These are phyloP conservation scores for Patagioenas fasciata DNA, from an alignment of 2,113 vertebrate species.

Conservation along the genomic window DNA sequence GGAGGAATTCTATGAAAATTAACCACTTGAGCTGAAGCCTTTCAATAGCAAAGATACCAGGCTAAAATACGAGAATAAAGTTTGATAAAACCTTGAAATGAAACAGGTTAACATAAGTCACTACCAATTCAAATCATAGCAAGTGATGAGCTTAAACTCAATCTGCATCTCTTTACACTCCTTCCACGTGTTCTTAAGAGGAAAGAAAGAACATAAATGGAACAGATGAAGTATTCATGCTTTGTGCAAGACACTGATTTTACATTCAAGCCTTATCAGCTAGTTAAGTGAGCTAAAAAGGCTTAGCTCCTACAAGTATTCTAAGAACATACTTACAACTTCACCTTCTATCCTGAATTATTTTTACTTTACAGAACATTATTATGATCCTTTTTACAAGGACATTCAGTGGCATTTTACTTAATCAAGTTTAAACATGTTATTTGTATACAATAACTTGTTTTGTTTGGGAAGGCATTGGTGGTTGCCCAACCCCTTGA, in stretches of 20 bases:
- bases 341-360: neutral
- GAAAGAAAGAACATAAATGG: neutral
- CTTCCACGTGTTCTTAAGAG: neutral
- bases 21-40: neutral
- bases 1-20: neutral
- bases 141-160: neutral
- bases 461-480: rapidly evolving
- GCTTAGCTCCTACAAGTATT: neutral
- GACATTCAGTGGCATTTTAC: neutral
- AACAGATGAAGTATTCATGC: neutral
- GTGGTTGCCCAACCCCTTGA: too few species aligned
- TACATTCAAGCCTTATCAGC: neutral
- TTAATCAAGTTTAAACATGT: neutral
- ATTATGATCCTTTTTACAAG: neutral
- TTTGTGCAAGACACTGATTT: neutral
- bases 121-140: neutral
- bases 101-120: neutral
- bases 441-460: neutral
- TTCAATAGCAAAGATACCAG: neutral
- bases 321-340: neutral
- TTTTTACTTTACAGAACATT: neutral
- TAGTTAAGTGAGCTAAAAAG: neutral
- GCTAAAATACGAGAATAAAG: neutral
- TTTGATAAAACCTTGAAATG: neutral
- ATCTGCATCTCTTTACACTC: neutral